Conservation (phyloP, 1,140 invertebrate species). For the Philotrypesis tridentata region DNA sequence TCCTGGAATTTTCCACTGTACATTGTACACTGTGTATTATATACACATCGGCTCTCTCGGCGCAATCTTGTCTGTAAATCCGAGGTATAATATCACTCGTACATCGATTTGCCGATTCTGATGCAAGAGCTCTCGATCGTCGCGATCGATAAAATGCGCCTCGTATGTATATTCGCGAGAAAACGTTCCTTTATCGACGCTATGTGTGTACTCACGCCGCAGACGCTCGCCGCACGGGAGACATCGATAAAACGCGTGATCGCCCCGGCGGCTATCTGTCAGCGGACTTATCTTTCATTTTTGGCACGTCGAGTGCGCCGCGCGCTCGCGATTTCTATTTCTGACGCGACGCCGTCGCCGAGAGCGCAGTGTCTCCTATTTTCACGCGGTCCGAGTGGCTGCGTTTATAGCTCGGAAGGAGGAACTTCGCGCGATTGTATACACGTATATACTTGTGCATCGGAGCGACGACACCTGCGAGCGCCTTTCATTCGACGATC, state of each 20-base stretch:
- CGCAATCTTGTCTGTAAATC: no score
- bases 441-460: no score
- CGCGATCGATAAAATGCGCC: constrained; percentile 11
- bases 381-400: constrained; percentile 35
- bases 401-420: no score
- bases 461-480: neutral
- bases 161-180: neutral
- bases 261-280: no score
- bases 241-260: constrained; percentile 24
- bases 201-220: no score
- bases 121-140: constrained; percentile 13
- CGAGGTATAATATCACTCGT: no score
- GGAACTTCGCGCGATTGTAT: no score
- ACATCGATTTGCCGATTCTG: constrained; percentile 16
- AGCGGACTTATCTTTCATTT: constrained; percentile 1
- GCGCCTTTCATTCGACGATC: neutral
- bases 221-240: no score
- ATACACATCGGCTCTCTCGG: no score
- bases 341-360: constrained; percentile 2
- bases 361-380: constrained; percentile 44
- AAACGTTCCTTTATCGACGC: neutral
- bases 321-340: constrained; percentile 51
- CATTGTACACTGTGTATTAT: no score
- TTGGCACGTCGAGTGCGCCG: constrained; percentile 18
- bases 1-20: constrained; percentile 13